A percentile compares a stretch with the other conserved stretches of the same genome.
Conservation (phyloP, 1,140 invertebrate genomes). For the Diuraphis noxia region DNA sequence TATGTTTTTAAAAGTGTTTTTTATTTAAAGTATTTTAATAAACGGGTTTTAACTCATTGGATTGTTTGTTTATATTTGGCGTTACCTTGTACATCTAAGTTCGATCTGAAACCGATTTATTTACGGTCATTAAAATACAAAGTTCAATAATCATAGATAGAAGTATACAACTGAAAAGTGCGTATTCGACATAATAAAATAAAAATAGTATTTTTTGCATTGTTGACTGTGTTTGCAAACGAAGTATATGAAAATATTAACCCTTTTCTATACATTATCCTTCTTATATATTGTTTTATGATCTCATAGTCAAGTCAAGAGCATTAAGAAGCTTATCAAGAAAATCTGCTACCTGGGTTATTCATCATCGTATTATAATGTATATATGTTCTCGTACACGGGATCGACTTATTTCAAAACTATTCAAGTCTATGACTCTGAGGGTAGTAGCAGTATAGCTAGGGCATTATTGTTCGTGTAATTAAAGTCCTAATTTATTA, state of each 20-base stretch:
- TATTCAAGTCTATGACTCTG: not conserved
- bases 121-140: no score
- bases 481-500: slow-evolving; percentile 29
- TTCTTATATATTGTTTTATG: not conserved
- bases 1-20: no score
- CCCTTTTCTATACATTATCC: not conserved
- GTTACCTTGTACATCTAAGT: no score
- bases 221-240: not conserved
- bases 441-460: not conserved
- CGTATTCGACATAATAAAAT: no score
- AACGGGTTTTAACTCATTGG: no score
- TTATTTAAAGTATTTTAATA: no score
- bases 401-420: slow-evolving; percentile 8
- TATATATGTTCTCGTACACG: not conserved
- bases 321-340: slow-evolving; percentile 3
- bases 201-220: not conserved
- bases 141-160: no score
- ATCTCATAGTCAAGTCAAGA: not conserved
- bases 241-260: not conserved
- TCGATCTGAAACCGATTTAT: no score
- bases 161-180: no score
- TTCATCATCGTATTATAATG: slow-evolving; percentile 9
- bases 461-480: not conserved
- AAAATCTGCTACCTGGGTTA: not conserved
- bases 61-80: no score